Evolutionary conservation across 2,797 vertebrate genomes (phyloP).

Genomic region (Rhinogobio ventralis): DNA sequence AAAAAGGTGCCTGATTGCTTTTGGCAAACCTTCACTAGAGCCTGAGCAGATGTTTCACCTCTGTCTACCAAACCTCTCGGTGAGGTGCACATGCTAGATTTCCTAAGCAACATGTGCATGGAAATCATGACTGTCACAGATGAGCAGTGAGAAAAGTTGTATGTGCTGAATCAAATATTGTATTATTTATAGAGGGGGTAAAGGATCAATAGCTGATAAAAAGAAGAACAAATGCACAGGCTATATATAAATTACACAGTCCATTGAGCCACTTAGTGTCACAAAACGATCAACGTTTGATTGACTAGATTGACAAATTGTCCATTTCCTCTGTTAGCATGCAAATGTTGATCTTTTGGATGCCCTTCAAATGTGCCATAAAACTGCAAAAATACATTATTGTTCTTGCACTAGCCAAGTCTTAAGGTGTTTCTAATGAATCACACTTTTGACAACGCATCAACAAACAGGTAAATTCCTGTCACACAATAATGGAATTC

Average conservation of each 20-base stretch:
- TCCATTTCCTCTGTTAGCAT: neutral
- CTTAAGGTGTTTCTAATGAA: neutral
- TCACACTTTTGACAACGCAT: slow-evolving; percentile 10
- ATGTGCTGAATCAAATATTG: neutral
- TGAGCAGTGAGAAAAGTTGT: neutral
- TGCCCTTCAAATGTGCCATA: neutral
- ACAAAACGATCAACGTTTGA: neutral
- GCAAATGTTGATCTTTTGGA: neutral
- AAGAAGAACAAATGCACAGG: neutral
- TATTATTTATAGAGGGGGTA: neutral
- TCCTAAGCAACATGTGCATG: slow-evolving; percentile 4
- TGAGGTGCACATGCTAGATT: slow-evolving; percentile 10
- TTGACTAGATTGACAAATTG: neutral
- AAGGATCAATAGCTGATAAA: neutral
- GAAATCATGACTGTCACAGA: slow-evolving; percentile 16
- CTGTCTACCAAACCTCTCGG: slow-evolving; percentile 2
- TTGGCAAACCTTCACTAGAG: slow-evolving; percentile 71
- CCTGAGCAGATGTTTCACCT: slow-evolving; percentile 53
- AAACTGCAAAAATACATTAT: neutral
- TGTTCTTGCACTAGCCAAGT: neutral
- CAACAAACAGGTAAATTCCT: neutral
- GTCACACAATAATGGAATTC: slow-evolving; percentile 2
- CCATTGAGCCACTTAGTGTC: neutral
- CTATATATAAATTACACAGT: neutral
- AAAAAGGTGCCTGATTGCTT: slow-evolving; percentile 79